Evolutionary conservation across 2,888 invertebrate species (phyloP), one percentile per base, ranked within the genome.

Genomic region (Stomorhina lunata): DNA sequence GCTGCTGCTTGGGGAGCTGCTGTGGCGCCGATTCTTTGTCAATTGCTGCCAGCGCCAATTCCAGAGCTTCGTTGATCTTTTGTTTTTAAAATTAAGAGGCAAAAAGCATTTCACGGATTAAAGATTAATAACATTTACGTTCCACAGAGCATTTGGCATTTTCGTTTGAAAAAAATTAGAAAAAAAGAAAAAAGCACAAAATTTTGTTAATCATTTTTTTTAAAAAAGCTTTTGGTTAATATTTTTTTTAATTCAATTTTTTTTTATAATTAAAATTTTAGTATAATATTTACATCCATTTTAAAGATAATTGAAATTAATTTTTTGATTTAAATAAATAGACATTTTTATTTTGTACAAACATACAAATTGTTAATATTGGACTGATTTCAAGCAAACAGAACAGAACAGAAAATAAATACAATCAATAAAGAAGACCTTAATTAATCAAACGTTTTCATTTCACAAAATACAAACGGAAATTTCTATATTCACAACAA

Each of bases 11-110:
- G 37, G 37, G 12, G 10, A 4, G 37, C 32, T 37, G 66, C n/a
- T 37, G 63, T 25, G 61, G 55, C 57, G 40, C 77, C 50, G 80
- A 84, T 81, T 89, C 90, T 40, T 92, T 93, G 90, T 94, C 94
- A 84, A 94, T 92, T 88, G 93, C 93, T 91, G 93, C 92, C 88
- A 94, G 93, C 86, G 94, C 94, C 88, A 93, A 89, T 88, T 94
- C 94, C 88, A 94, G 90, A 85, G 94, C 94, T 90, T 94, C 94
- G 88, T 93, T 91, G 79, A 94, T 93, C 94, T 94, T 57, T 12
- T 12, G 12, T 50, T 34, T 65, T 55, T 15, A 10, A 53, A 2
- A n/a, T n/a, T n/a, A n/a, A n/a, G n/a, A n/a, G n/a, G n/a, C n/a
- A n/a, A n/a, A n/a, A n/a, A n/a, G n/a, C n/a, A n/a, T n/a, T n/a